phyloP scores from a whole-genome alignment of 2,113 vertebrate genomes.

The Ceyx melanurus region DNA sequence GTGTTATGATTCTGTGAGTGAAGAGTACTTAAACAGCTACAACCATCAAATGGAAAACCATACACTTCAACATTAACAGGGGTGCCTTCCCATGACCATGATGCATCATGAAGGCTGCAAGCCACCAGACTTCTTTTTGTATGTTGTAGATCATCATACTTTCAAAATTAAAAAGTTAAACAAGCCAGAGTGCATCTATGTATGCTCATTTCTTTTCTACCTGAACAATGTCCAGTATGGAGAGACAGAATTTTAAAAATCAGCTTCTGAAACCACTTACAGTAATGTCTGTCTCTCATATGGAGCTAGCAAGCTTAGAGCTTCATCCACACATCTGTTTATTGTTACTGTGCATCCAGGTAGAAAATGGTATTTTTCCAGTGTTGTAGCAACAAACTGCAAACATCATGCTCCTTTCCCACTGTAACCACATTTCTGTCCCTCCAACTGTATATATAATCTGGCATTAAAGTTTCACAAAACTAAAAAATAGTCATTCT shows the following conservation, averaged over 20 bases:
- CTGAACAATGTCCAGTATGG: neutral
- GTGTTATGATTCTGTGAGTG: conserved; percentile 25
- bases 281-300: neutral
- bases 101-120: neutral
- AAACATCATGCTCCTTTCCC: conserved; percentile 56
- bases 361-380: conserved; percentile 47
- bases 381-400: conserved; percentile 62
- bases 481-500: conserved; percentile 79
- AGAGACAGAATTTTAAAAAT: neutral
- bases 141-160: neutral
- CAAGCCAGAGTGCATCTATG: conserved; percentile 41
- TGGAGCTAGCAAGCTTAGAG: neutral
- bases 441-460: conserved; percentile 58
- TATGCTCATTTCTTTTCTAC: conserved; percentile 14
- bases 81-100: neutral
- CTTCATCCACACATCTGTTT: conserved; percentile 24
- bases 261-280: neutral
- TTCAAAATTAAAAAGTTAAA: conserved; percentile 55
- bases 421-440: conserved; percentile 57
- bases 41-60: conserved; percentile 35
- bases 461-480: conserved; percentile 75
- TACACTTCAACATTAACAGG: conserved; percentile 40
- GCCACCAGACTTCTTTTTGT: neutral
- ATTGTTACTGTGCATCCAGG: conserved; percentile 17
- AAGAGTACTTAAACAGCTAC: neutral